Evolutionary conservation across 2,797 vertebrate genomes (phyloP).

Genomic region (Liasis olivaceus): DNA sequence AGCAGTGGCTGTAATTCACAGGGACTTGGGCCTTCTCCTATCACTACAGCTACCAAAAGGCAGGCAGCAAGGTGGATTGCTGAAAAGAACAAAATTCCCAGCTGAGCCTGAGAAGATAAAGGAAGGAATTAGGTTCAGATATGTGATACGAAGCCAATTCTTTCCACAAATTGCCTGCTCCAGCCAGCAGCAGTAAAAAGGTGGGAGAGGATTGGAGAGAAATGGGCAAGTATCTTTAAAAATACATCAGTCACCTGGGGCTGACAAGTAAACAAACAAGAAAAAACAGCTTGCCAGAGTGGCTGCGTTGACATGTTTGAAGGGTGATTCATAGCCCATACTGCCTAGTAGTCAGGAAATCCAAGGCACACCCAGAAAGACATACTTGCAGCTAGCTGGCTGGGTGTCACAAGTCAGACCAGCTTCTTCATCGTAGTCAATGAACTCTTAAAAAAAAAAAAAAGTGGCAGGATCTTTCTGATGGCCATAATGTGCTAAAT

Average conservation of each 20-base stretch:
- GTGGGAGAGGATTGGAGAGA: neutral
- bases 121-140: neutral
- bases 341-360: conserved; percentile 33
- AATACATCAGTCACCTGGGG: neutral
- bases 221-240: neutral
- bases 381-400: neutral
- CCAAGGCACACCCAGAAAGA: conserved; percentile 22
- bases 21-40: conserved; percentile 3
- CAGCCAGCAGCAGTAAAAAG: neutral
- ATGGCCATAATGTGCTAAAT: neutral
- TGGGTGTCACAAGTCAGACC: neutral
- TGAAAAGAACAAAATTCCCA: neutral
- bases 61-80: neutral
- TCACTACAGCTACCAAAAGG: neutral
- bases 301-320: conserved; percentile 28
- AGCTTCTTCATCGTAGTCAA: neutral
- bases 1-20: neutral
- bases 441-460: neutral
- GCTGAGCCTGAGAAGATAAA: neutral
- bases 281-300: conserved; percentile 27
- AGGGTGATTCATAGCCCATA: conserved; percentile 42
- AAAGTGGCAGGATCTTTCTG: conserved; percentile 20
- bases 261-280: conserved; percentile 48
- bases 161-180: neutral
- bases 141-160: neutral